phyloP scores from a whole-genome alignment of 2,888 invertebrate genomes.

The Enoplolaimus lenunculus region DNA sequence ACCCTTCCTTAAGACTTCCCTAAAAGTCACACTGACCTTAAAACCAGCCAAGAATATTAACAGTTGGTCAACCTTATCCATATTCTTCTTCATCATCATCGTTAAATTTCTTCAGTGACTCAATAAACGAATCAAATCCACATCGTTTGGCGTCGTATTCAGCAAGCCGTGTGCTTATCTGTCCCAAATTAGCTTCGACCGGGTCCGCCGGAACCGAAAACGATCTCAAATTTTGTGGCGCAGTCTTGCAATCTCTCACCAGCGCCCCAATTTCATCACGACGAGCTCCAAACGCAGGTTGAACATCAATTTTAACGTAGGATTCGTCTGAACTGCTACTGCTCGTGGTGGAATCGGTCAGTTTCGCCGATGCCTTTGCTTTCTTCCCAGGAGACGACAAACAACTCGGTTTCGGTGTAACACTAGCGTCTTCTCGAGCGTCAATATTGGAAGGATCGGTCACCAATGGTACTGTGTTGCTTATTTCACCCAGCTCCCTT shows the following conservation, averaged over 20 bases:
- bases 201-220: constrained; percentile 9
- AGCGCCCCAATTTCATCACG: neutral
- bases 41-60: no score
- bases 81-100: constrained; percentile 13
- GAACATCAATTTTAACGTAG: constrained; percentile 12
- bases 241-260: constrained; percentile 63
- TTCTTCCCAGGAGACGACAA: neutral
- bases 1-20: no score
- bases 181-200: neutral
- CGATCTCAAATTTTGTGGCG: constrained; percentile 49
- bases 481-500: neutral
- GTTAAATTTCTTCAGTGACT: neutral
- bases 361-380: neutral
- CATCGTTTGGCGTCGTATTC: constrained; percentile 30
- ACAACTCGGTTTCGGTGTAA: neutral
- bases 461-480: neutral
- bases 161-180: neutral
- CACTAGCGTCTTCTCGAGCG: no score
- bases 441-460: neutral
- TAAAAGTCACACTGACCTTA: no score
- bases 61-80: no score
- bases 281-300: neutral
- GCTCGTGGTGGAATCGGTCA: neutral
- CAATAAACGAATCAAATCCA: constrained; percentile 30
- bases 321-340: constrained; percentile 19